Evolutionary conservation across 35 echinoderm and acorn worm species (phyloP).

Genomic region (Patiria miniata): DNA sequence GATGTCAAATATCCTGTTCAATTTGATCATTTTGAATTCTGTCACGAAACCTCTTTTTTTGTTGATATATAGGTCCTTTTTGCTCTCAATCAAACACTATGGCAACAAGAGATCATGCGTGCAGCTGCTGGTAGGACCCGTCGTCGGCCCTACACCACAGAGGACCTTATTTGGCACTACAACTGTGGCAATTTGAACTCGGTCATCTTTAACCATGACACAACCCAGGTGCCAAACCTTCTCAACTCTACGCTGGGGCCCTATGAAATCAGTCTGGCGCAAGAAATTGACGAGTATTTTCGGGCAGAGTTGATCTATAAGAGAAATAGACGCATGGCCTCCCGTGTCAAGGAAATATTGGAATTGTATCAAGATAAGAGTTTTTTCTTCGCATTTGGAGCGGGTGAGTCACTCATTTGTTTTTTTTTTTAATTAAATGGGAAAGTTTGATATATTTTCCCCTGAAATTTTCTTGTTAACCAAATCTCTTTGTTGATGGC

Average conservation of each 20-base stretch:
- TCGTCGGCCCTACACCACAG: slow-evolving; percentile 63
- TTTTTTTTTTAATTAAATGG: slow-evolving; percentile 19
- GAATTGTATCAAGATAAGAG: slow-evolving; percentile 72
- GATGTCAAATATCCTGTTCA: no score
- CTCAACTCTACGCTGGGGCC: slow-evolving; percentile 70
- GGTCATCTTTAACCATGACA: slow-evolving; percentile 89
- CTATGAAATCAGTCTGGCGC: slow-evolving; percentile 63
- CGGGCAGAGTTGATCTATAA: slow-evolving; percentile 86
- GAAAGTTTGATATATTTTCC: no score
- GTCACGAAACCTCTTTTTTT: not conserved
- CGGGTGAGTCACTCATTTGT: slow-evolving; percentile 63
- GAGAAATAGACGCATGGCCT: slow-evolving; percentile 89
- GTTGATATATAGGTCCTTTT: slow-evolving; percentile 75
- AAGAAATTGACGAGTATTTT: slow-evolving; percentile 95
- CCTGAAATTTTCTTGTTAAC: no score
- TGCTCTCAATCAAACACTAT: slow-evolving; percentile 93
- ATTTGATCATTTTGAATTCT: no score
- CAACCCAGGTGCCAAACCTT: slow-evolving; percentile 81
- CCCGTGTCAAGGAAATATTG: slow-evolving; percentile 79
- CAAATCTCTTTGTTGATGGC: no score
- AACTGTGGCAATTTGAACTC: slow-evolving; percentile 96
- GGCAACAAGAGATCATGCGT: slow-evolving; percentile 87
- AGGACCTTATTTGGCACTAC: slow-evolving; percentile 98
- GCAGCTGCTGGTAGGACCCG: slow-evolving; percentile 42
- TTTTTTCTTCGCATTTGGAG: slow-evolving; percentile 98